Evolutionary conservation across 1,140 invertebrate genomes (phyloP).

Genomic region (Diachasmimorpha longicaudata): DNA sequence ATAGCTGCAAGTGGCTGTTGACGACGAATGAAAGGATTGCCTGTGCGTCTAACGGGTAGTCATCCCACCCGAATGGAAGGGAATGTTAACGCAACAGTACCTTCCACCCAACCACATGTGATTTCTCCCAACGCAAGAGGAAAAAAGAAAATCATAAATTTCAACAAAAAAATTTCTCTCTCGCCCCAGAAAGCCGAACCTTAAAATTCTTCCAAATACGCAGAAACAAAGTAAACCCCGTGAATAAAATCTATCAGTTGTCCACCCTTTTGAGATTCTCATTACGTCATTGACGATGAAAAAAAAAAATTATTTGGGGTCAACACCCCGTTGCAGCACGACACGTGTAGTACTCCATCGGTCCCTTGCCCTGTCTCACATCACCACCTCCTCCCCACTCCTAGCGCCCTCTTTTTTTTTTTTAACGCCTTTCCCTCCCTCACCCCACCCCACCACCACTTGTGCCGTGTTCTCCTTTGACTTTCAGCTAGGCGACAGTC

Average conservation of each 20-base stretch:
- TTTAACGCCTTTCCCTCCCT: slow-evolving; percentile 26
- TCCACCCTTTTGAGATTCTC: not conserved
- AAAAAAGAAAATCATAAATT: no score
- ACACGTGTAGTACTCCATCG: slow-evolving; percentile 45
- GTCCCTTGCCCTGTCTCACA: slow-evolving; percentile 19
- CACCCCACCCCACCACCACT: no score
- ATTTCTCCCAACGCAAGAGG: not conserved
- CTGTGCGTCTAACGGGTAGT: not conserved
- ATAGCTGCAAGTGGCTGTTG: not conserved
- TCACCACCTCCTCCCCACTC: slow-evolving; percentile 6
- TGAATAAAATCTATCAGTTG: not conserved
- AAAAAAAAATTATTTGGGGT: slow-evolving; percentile 60
- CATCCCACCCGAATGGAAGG: not conserved
- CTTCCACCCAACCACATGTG: not conserved
- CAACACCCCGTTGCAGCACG: slow-evolving; percentile 53
- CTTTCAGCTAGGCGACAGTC: slow-evolving; percentile 16
- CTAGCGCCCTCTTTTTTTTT: slow-evolving; percentile 28
- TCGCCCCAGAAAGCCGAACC: no score
- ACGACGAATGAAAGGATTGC: not conserved
- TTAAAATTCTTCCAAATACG: no score
- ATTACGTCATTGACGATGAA: slow-evolving; percentile 54
- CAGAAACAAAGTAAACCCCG: not conserved
- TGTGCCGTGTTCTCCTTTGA: slow-evolving; percentile 20
- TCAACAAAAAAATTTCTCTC: no score
- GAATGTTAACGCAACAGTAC: not conserved